These are phyloP conservation scores for Oscheius sp. DNA, from an alignment of 2,888 invertebrate species.

Conservation along the genomic window DNA sequence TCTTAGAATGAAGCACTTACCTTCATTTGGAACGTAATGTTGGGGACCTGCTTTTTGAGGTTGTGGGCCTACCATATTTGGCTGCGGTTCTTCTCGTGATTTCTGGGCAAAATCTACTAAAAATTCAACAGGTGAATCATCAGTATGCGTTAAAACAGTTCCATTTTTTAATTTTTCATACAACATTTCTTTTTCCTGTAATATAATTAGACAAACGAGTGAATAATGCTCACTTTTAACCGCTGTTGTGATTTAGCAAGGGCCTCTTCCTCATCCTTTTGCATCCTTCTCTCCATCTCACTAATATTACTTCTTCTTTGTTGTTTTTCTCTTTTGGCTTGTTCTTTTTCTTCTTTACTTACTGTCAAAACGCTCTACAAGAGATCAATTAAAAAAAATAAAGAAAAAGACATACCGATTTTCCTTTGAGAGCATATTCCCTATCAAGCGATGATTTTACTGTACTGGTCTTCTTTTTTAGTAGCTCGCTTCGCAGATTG, in stretches of 20 bases:
- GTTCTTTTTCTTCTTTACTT: constrained; percentile 38
- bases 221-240: constrained; percentile 10
- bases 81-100: constrained; percentile 42
- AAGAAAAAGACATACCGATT: constrained; percentile 5
- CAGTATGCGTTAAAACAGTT: constrained; percentile 46
- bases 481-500: constrained; percentile 49
- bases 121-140: constrained; percentile 61
- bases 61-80: constrained; percentile 32
- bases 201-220: too few relatives aligned
- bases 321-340: constrained; percentile 2
- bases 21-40: constrained; percentile 61
- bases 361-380: constrained; percentile 45
- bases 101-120: constrained; percentile 64
- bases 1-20: constrained; percentile 18
- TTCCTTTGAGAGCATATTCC: constrained; percentile 20
- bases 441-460: not conserved
- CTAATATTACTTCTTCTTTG: constrained; percentile 44
- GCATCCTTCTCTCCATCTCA: constrained; percentile 43
- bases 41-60: constrained; percentile 48
- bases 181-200: constrained; percentile 57
- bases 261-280: constrained; percentile 55
- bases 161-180: constrained; percentile 62
- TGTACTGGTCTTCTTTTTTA: constrained; percentile 25
- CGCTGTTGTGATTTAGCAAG: constrained; percentile 20
- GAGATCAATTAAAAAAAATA: too few relatives aligned